phyloP scores from a whole-genome alignment of 2,113 vertebrate species.

The Onychostoma macrolepis region DNA sequence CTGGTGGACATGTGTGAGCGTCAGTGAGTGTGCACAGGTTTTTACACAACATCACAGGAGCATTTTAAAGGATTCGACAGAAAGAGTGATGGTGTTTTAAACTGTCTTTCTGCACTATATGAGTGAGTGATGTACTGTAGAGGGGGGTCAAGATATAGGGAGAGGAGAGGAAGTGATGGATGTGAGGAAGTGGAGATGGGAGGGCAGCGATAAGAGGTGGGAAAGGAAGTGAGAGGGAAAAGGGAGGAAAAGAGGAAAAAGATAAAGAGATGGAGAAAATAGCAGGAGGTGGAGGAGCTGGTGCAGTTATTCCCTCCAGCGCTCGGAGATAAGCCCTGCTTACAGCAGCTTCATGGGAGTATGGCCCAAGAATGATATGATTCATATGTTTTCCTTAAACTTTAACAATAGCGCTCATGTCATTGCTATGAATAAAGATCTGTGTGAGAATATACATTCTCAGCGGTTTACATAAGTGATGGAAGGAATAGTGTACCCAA shows the following conservation, averaged over 20 bases:
- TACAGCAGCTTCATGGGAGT: not conserved
- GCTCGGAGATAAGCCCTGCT: not conserved
- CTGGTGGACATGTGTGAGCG: slow-evolving; percentile 1
- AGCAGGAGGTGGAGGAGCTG: slow-evolving; percentile 4
- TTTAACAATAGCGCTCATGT: slow-evolving; percentile 10
- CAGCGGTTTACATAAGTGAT: not conserved
- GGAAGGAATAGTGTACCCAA: not conserved
- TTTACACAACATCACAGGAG: not conserved
- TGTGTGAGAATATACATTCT: not conserved
- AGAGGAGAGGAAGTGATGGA: slow-evolving; percentile 16
- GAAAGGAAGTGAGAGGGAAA: slow-evolving; percentile 22
- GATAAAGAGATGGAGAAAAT: slow-evolving; percentile 46
- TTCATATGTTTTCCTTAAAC: not conserved
- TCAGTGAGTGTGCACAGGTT: not conserved
- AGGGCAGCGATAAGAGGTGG: slow-evolving; percentile 58
- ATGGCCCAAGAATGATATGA: slow-evolving; percentile 1
- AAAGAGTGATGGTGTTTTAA: not conserved
- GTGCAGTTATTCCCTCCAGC: not conserved
- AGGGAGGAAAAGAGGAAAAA: slow-evolving; percentile 32
- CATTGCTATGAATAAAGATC: not conserved
- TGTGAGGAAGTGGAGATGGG: slow-evolving; percentile 44
- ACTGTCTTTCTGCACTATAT: slow-evolving; percentile 13
- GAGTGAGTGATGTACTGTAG: not conserved
- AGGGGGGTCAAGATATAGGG: not conserved
- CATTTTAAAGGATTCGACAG: not conserved